Conservation (phyloP, 2,113 vertebrate genomes). For the Engraulis encrasicolus region DNA sequence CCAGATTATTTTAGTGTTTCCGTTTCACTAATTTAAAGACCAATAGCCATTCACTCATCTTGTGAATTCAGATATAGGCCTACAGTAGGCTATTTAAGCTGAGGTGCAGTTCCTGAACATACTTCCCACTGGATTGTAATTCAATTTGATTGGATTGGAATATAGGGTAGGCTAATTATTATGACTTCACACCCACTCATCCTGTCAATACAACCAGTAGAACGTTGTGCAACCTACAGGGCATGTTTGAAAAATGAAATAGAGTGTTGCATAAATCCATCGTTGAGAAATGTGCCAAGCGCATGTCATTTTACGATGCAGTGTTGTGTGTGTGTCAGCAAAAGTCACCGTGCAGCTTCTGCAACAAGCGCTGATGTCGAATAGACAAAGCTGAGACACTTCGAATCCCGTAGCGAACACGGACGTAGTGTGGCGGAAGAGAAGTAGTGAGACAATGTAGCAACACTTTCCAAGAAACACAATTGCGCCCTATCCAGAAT, state of each 20-base stretch:
- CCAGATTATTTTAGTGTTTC: too few relatives aligned
- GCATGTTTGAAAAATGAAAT: not conserved
- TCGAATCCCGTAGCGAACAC: conserved; percentile 34
- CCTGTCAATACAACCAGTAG: not conserved
- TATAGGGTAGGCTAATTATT: too few relatives aligned
- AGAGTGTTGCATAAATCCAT: not conserved
- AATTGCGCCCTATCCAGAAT: too few relatives aligned
- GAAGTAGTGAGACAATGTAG: conserved; percentile 23
- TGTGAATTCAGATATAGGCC: too few relatives aligned
- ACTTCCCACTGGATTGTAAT: too few relatives aligned
- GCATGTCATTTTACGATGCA: not conserved
- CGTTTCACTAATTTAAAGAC: too few relatives aligned
- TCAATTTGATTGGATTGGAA: too few relatives aligned
- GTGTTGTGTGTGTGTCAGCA: not conserved
- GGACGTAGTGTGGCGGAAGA: not conserved
- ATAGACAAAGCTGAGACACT: not conserved
- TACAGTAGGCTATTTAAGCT: too few relatives aligned
- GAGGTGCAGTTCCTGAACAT: too few relatives aligned
- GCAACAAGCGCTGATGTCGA: not conserved
- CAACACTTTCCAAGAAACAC: not conserved
- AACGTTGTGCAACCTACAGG: not conserved
- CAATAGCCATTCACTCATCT: too few relatives aligned
- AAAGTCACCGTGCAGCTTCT: not conserved
- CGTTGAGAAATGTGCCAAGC: not conserved
- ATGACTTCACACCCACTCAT: not conserved